Evolutionary conservation across 2,888 invertebrate species (phyloP), one percentile per base, ranked within the genome.

Genomic region (Altica lythri): DNA sequence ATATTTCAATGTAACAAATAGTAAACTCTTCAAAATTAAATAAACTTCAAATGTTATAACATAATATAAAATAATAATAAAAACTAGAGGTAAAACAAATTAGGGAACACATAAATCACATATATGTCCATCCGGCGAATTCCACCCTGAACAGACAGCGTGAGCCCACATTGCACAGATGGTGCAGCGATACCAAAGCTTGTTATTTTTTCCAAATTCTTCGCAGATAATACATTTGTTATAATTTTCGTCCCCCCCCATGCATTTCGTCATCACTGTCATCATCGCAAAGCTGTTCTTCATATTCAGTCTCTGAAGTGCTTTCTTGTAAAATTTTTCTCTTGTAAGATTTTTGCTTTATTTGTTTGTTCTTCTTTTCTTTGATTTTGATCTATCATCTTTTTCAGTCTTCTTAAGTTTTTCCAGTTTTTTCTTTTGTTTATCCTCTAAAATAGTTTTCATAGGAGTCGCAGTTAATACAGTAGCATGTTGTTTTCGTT

Each of bases 131-230:
- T 57, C 42, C 53, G 68, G 58, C 46, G 62, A 66, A 63, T 68
- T 62, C 59, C 64, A 63, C 43, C 63, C 66, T 44, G 64, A 60
- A 55, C 66, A 68, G 56, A 59, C 56, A 54, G 62, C 63, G 57
- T 69, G 67, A 61, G 63, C 56, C 68, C 67, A 69, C 58, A n/a
- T n/a, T n/a, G 22, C 22, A 22, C 22, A n/a, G n/a, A n/a, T n/a
- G n/a, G n/a, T n/a, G n/a, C n/a, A n/a, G 22, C 8, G 8, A 8
- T 22, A 22, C 22, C 22, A 22, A 4, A 64, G 53, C 60, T 63
- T 67, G 49, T 57, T 54, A 46, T 55, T 48, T 48, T 50, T 53
- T 22, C 22, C 22, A 8, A 22, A 8, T 22, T 22, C 22, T 22
- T 22, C 22, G 4, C 22, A 57, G 45, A 61, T 52, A 54, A 52